Percentiles rank a stretch among this genome's conserved stretches.
These are phyloP conservation scores for Epinephelus lanceolatus DNA, from an alignment of 2,113 vertebrate species.

Conservation along the genomic window DNA sequence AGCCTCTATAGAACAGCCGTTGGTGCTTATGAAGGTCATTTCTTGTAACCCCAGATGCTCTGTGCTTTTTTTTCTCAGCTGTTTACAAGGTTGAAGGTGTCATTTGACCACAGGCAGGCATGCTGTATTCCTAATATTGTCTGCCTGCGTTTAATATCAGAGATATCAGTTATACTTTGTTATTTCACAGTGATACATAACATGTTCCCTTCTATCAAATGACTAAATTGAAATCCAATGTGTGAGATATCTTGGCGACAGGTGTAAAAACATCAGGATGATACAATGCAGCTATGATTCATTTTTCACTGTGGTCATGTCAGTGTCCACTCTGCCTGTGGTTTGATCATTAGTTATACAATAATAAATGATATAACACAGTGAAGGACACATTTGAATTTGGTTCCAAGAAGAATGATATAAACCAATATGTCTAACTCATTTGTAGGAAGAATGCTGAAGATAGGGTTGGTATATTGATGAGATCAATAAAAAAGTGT, in stretches of 20 bases:
- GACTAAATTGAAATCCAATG: neutral
- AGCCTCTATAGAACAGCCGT: neutral
- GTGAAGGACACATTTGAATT: neutral
- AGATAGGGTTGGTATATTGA: neutral
- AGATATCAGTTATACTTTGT: neutral
- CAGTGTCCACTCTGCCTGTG: neutral
- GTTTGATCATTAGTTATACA: neutral
- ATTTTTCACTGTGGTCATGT: neutral
- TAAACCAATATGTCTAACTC: neutral
- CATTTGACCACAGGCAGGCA: constrained; percentile 15
- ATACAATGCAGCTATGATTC: neutral
- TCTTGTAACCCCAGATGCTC: constrained; percentile 38
- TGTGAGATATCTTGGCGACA: constrained; percentile 2
- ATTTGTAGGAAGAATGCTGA: neutral
- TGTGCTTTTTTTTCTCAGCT: constrained; percentile 17
- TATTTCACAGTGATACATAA: neutral
- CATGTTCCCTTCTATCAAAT: neutral
- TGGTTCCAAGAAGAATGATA: neutral
- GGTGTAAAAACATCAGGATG: constrained; percentile 15
- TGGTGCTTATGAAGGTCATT: constrained; percentile 26
- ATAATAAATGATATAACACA: neutral
- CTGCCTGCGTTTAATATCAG: neutral
- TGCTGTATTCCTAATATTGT: neutral
- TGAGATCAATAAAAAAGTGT: neutral
- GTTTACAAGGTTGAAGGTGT: constrained; percentile 9